A percentile compares a stretch with the other conserved stretches of the same genome.
phyloP scores from a whole-genome alignment of 2,113 vertebrate genomes.

The Prolemur simus region DNA sequence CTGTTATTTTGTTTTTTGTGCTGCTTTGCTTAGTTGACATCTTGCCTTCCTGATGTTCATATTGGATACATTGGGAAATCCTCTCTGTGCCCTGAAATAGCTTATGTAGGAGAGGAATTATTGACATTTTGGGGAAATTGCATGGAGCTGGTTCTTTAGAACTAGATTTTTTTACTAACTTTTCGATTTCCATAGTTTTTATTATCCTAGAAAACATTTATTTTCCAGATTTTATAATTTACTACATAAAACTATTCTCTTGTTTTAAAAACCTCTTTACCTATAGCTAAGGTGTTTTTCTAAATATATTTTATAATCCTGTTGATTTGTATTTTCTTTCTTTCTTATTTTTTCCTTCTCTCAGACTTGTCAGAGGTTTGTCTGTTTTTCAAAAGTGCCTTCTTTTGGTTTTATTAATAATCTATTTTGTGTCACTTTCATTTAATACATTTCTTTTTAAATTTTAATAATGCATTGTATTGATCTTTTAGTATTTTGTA shows the following conservation, averaged over 20 bases:
- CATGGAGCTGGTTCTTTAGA: background rate
- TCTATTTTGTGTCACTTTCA: background rate
- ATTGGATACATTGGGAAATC: background rate
- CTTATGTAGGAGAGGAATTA: background rate
- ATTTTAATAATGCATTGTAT: background rate
- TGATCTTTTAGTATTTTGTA: background rate
- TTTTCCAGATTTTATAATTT: background rate
- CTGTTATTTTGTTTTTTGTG: no score
- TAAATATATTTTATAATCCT: background rate
- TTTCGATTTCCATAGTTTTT: slow-evolving; percentile 4
- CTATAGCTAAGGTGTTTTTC: background rate
- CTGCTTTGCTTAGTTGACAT: background rate
- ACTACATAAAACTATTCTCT: background rate
- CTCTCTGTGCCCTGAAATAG: background rate
- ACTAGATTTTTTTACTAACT: background rate
- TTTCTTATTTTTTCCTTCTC: background rate
- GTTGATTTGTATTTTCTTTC: background rate
- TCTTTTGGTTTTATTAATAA: slow-evolving; percentile 24
- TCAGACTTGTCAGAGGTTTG: background rate
- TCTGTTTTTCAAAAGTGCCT: background rate
- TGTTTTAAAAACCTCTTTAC: background rate
- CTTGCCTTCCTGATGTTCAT: background rate
- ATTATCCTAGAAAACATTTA: background rate
- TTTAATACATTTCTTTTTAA: background rate
- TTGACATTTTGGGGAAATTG: slow-evolving; percentile 19